Conservation (phyloP, 2,113 vertebrate species). For the Hystrix brachyura region DNA sequence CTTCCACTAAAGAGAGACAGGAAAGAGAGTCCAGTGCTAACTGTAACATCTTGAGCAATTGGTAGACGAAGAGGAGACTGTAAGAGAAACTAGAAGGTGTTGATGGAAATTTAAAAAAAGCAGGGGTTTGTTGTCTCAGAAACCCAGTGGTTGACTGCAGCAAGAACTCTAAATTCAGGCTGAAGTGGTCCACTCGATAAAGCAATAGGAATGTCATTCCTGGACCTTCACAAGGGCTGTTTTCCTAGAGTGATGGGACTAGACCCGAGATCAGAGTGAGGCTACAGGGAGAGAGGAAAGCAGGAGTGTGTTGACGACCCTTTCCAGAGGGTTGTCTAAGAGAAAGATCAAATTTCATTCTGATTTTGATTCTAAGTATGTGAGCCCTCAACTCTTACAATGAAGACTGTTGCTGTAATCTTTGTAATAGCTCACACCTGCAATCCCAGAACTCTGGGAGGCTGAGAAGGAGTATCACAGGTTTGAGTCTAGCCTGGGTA, state of each 20-base stretch:
- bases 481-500: neutral
- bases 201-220: neutral
- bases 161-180: neutral
- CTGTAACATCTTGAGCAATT: conserved; percentile 21
- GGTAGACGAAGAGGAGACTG: neutral
- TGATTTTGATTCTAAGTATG: neutral
- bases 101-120: neutral
- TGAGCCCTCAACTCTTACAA: neutral
- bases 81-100: neutral
- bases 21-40: neutral
- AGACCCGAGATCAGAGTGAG: neutral
- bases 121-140: neutral
- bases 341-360: neutral
- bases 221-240: neutral
- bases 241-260: neutral
- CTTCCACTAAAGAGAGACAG: neutral
- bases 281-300: neutral
- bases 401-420: neutral
- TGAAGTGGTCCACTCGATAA: neutral
- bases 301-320: neutral
- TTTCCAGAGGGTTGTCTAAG: conserved; percentile 19
- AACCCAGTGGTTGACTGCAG: neutral
- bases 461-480: neutral
- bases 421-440: neutral
- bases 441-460: neutral